Base-by-base conservation (phyloP, 2,888 invertebrate species). In the Apeira syringaria region DNA sequence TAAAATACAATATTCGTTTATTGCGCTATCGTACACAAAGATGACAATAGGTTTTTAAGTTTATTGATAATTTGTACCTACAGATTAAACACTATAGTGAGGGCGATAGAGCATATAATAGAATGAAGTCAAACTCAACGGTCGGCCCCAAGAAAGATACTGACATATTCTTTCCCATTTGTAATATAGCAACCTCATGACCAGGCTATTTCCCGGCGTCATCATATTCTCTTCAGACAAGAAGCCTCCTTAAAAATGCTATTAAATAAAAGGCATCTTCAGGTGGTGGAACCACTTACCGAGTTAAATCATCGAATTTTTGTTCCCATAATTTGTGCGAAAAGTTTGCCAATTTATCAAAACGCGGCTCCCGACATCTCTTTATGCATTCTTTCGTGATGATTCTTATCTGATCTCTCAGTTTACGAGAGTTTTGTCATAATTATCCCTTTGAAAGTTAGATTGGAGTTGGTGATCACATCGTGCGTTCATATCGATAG, bases 281-380 rank as follows among this genome's bases (percentile, higher is more conserved):
- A 36, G 30, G 36, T 41, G 36, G 27, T 33, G 11, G 28, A 25
- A 25, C 22, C 26, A 15, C 27, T 41, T 37, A 22, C 24, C 15
- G 39, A 34, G 40, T 47, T 53, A 52, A 55, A 47, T 55, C 55
- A 53, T 56, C 53, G 53, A 50, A 40, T 38, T 41, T 47, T 30
- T 47, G 35, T 34, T 31, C 44, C 15, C 8, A 47, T 53, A 53
- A 56, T 56, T 56, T 53, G 53, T 25, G 49, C 32, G 48, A 34
- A 46, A 56, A 56, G 48, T 56, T 56, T 50, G 28, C 33, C 48
- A 47, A 56, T 56, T 50, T 50, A 56, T 56, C 50, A 49, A 27
- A n/a, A 31, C 31, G 30, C 43, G 20, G 27, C 20, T 15, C 30
- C 26, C 18, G 32, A 13, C 26, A 37, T 43, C 50, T 43, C 41